Percentiles rank a stretch among this genome's conserved stretches.
phyloP scores from a whole-genome alignment of 2,113 vertebrate species.

The Mystacornis crossleyi region DNA sequence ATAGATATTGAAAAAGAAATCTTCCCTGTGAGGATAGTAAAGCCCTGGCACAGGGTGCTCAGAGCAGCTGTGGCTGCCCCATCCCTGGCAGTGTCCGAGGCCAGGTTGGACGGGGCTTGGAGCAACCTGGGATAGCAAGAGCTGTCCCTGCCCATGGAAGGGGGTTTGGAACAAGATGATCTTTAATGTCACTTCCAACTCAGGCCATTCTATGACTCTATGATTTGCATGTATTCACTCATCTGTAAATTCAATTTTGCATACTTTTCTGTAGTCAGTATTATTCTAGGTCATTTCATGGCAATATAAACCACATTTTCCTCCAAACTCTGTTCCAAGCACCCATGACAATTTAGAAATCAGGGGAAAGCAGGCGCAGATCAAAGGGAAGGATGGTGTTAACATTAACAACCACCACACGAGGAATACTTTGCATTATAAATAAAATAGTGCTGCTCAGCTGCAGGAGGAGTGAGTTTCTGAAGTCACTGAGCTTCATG shows the following conservation, averaged over 20 bases:
- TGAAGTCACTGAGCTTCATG: not conserved
- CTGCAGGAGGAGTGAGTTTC: not conserved
- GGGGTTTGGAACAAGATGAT: not conserved
- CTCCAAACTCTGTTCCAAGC: not conserved
- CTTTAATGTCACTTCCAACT: not conserved
- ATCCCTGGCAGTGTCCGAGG: not conserved
- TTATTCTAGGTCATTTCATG: not conserved
- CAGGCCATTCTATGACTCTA: not conserved
- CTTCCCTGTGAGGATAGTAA: not conserved
- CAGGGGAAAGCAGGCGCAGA: not conserved
- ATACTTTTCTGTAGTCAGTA: not conserved
- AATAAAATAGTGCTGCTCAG: not conserved
- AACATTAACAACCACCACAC: not conserved
- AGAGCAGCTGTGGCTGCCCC: not conserved
- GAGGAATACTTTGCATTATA: not conserved
- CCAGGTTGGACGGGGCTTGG: fast-evolving
- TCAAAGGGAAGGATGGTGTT: not conserved
- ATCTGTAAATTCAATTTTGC: not conserved
- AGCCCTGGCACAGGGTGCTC: fast-evolving
- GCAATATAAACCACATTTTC: not conserved
- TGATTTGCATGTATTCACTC: not conserved
- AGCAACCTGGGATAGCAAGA: fast-evolving
- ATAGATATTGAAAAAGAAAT: not conserved
- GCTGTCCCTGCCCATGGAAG: not conserved
- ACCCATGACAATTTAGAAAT: not conserved